Evolutionary conservation across 37 sponge, comb jelly and placozoan genomes (phyloP).

Genomic region (Hexactinellida sp.): DNA sequence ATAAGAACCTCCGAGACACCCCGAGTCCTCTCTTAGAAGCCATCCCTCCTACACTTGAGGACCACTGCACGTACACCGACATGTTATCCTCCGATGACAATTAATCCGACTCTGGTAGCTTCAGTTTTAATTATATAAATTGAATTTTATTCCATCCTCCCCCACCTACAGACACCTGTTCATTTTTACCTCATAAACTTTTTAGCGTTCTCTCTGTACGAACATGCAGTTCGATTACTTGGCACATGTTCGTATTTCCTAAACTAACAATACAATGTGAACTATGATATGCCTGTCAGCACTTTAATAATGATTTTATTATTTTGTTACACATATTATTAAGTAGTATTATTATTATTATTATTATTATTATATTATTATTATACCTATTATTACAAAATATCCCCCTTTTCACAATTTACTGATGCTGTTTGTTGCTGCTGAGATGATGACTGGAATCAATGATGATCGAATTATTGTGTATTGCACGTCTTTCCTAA

Average conservation of each 20-base stretch:
- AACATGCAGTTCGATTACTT: neutral
- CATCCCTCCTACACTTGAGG: neutral
- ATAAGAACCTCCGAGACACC: neutral
- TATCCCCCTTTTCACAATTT: no score
- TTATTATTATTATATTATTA: neutral
- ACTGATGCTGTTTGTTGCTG: no score
- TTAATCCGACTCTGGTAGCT: neutral
- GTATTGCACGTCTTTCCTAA: neutral
- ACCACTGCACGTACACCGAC: neutral
- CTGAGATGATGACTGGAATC: neutral
- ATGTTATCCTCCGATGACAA: neutral
- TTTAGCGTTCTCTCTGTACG: neutral
- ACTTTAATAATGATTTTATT: slow-evolving; percentile 18
- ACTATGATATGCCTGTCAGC: slow-evolving; percentile 13
- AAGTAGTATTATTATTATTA: neutral
- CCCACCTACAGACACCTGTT: neutral
- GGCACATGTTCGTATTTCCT: neutral
- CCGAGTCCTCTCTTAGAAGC: neutral
- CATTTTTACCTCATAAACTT: neutral
- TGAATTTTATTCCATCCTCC: neutral
- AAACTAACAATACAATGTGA: neutral
- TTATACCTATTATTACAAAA: no score
- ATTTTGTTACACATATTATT: neutral
- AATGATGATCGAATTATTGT: neutral
- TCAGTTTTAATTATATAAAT: neutral